phyloP scores from a whole-genome alignment of 2,888 invertebrate species.

The Blastobasis adustella region DNA sequence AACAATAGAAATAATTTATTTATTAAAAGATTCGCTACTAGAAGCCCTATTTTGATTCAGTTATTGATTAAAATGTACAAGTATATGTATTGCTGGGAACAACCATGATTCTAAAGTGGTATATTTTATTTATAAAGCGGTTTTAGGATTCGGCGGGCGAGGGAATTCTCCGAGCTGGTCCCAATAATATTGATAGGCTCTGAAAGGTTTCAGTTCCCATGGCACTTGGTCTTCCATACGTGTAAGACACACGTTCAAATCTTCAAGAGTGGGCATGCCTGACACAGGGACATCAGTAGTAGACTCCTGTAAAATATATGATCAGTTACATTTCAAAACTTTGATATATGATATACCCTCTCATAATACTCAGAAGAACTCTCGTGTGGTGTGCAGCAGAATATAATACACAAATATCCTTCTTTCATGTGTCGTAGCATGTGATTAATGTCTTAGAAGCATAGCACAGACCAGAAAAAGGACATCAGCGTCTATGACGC shows the following conservation, averaged over 20 bases:
- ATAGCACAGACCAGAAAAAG: no score
- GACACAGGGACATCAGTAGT: slow-evolving; percentile 79
- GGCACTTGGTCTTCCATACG: slow-evolving; percentile 86
- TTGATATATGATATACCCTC: no score
- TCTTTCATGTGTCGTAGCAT: no score
- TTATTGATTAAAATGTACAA: no score
- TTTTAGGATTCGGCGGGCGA: slow-evolving; percentile 75
- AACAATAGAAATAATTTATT: slow-evolving; percentile 10
- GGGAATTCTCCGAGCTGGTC: slow-evolving; percentile 85
- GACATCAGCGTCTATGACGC: no score
- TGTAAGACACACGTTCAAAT: slow-evolving; percentile 87
- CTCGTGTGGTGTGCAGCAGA: no score
- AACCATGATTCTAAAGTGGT: no score
- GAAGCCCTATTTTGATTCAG: neutral
- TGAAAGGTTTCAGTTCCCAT: slow-evolving; percentile 85
- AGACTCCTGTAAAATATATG: slow-evolving; percentile 76
- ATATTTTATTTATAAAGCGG: no score
- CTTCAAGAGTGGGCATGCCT: slow-evolving; percentile 86
- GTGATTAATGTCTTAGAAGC: no score
- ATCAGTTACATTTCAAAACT: neutral
- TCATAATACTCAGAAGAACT: no score
- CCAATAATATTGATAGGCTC: slow-evolving; percentile 81
- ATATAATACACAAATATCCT: no score
- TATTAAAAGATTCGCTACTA: slow-evolving; percentile 1
- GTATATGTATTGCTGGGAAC: no score